Conservation (phyloP, 2,888 invertebrate genomes). For the Cyaniris semiargus region DNA sequence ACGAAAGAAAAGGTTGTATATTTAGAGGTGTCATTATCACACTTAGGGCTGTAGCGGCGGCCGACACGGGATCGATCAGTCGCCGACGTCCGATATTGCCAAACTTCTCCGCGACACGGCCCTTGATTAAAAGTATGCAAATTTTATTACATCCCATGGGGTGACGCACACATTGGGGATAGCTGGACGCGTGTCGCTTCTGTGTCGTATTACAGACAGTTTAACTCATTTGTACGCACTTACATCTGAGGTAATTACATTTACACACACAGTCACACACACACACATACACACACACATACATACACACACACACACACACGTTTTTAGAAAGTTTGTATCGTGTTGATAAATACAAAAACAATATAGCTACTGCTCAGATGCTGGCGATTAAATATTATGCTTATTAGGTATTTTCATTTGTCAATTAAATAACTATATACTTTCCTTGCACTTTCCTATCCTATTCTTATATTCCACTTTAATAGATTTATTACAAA, state of each 20-base stretch:
- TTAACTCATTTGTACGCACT: conserved; percentile 40
- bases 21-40: conserved; percentile 42
- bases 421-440: too few relatives aligned
- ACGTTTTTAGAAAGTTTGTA: background rate
- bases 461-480: too few relatives aligned
- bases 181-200: conserved; percentile 50
- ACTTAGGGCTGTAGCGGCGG: conserved; percentile 49
- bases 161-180: conserved; percentile 53
- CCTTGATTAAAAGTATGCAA: conserved; percentile 82
- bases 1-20: conserved; percentile 20
- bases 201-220: conserved; percentile 50
- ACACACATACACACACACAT: too few relatives aligned
- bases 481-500: too few relatives aligned
- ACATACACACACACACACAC: background rate
- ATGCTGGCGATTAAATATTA: too few relatives aligned
- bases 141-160: conserved; percentile 78
- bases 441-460: too few relatives aligned
- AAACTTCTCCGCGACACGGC: conserved; percentile 81
- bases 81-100: conserved; percentile 75
- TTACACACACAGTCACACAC: background rate
- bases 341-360: background rate
- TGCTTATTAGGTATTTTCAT: too few relatives aligned
- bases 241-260: background rate
- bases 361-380: too few relatives aligned
- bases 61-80: conserved; percentile 71